Evolutionary conservation across 2,888 invertebrate genomes (phyloP).

Genomic region (Eumerus sabulonum): DNA sequence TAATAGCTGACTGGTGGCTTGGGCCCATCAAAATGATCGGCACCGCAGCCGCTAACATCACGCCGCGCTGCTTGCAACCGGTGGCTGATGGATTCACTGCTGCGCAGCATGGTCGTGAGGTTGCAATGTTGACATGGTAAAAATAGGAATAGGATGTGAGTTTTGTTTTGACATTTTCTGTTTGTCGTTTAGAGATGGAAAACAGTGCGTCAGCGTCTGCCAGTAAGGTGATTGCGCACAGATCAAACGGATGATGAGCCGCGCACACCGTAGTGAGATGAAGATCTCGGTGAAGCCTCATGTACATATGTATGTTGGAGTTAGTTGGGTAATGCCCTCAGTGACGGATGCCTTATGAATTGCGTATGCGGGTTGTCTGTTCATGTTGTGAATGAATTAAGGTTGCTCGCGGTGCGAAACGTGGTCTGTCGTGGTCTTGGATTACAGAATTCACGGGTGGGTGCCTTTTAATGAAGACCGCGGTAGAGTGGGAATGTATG

Average conservation of each 20-base stretch:
- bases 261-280: constrained; percentile 2
- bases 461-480: constrained; percentile 38
- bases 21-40: constrained; percentile 65
- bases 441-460: constrained; percentile 31
- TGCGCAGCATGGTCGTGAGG: constrained; percentile 25
- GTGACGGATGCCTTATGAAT: constrained; percentile 33
- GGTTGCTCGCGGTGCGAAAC: constrained; percentile 10
- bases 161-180: constrained; percentile 50
- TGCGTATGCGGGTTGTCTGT: constrained; percentile 25
- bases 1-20: constrained; percentile 46
- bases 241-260: constrained; percentile 51
- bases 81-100: constrained; percentile 53
- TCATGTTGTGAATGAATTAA: constrained; percentile 58
- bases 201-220: constrained; percentile 36
- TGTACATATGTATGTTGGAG: no score
- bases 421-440: constrained; percentile 17
- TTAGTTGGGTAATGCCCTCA: constrained; percentile 21
- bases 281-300: no score
- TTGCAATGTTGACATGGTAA: constrained; percentile 60
- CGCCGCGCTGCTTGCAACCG: constrained; percentile 30
- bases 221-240: constrained; percentile 56
- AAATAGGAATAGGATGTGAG: constrained; percentile 66
- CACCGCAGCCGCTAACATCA: constrained; percentile 48
- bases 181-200: constrained; percentile 53
- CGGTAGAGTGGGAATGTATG: no score